Evolutionary conservation across 2,888 invertebrate species (phyloP), one percentile per base, ranked within the genome.

Genomic region (Trichogramma evanescens): DNA sequence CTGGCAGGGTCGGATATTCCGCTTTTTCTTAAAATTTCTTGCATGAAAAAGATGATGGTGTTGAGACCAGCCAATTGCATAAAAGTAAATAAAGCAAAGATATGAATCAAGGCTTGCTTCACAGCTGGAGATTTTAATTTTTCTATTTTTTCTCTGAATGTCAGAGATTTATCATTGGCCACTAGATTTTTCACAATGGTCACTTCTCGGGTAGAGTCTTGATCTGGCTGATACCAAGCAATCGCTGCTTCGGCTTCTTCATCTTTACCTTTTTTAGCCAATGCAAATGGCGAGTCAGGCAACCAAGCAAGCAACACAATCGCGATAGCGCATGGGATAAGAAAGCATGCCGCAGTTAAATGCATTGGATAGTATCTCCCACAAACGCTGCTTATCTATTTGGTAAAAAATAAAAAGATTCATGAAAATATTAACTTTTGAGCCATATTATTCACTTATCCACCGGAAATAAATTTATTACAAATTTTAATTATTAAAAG

Each of bases 241-340:
- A 74, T 66, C 1, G 72, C 64, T n/a, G 55, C 61, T 10, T 62
- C 66, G 9, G 74, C 72, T 6, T 63, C 64, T 0, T 69, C 63
- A 9, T 49, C 46, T 13, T 57, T 52, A 6, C 5, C 40, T 9
- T 52, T 44, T 42, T 59, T 62, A 5, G 56, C 10, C 7, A 56
- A 38, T 42, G 70, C 66, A 45, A 75, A 65, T 0, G 75, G 74
- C 5, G 75, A 71, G 6, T 72, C 70, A 0, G 76, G 75, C 5
- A 75, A 63, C 4, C 69, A 64, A 7, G 68, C 63, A 52, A 76
- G 74, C 0, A 67, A 50, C 1, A 39, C 45, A 10, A 75, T 53
- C 53, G 68, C 72, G 1, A 65, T 7, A 1, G 13, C 6, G 45
- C 65, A 69, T 4, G 72, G 65, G 10, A 69, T 51, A 6, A 73